phyloP scores from a whole-genome alignment of 2,888 invertebrate species.

The Acanthopleura granulata region DNA sequence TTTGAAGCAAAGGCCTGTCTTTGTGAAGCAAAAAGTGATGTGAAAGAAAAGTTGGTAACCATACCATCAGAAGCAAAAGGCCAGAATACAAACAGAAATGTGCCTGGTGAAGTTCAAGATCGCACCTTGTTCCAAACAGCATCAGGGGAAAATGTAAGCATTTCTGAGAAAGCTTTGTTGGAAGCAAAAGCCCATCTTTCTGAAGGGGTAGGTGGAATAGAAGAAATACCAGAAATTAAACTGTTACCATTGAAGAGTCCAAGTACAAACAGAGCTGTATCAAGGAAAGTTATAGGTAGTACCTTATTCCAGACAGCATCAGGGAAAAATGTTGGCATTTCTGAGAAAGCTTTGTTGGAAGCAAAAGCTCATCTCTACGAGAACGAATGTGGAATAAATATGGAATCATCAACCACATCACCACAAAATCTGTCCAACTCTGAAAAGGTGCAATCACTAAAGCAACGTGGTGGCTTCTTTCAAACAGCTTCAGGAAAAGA shows the following conservation, averaged over 20 bases:
- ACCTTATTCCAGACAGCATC: neutral
- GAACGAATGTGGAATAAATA: no score
- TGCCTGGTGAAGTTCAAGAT: neutral
- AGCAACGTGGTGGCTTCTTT: slow-evolving; percentile 25
- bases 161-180: slow-evolving; percentile 28
- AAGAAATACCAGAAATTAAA: no score
- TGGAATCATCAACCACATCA: no score
- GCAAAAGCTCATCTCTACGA: neutral
- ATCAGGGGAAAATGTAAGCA: slow-evolving; percentile 26
- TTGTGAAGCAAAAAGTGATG: neutral
- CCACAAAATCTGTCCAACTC: neutral
- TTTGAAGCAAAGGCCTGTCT: neutral
- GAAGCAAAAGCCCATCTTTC: slow-evolving; percentile 22
- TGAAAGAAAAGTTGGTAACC: neutral
- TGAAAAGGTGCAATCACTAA: neutral
- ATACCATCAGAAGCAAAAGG: slow-evolving; percentile 26
- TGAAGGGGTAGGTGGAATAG: no score
- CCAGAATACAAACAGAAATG: neutral
- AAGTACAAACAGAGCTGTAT: no score
- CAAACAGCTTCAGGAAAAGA: slow-evolving; percentile 39
- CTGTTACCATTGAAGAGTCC: no score
- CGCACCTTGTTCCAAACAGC: slow-evolving; percentile 28
- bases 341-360: neutral
- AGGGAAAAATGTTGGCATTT: neutral
- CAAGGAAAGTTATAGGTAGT: neutral